Evolutionary conservation across 2,888 invertebrate species (phyloP).

Genomic region (Barypeithes pellucidus): DNA sequence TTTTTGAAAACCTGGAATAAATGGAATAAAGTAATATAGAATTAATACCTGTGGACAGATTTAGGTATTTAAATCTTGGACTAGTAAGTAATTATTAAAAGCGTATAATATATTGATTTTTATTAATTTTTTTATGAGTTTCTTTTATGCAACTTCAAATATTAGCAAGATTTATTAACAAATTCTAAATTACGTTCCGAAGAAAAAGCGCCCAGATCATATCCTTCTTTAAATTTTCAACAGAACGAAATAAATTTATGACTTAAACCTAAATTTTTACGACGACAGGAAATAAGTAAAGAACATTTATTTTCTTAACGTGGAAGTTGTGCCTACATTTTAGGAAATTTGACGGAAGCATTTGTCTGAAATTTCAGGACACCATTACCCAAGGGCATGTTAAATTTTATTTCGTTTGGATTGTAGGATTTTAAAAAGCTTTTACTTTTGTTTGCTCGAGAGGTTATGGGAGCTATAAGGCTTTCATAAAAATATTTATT

Average conservation of each 20-base stretch:
- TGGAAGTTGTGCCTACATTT: conserved; percentile 1
- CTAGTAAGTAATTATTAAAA: no score
- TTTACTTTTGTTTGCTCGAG: conserved; percentile 4
- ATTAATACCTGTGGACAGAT: no score
- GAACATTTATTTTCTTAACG: neutral
- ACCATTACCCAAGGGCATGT: neutral
- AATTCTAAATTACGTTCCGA: no score
- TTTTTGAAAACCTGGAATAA: no score
- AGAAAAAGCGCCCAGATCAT: neutral
- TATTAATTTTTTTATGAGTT: no score
- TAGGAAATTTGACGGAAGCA: conserved; percentile 3
- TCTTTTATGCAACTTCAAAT: no score
- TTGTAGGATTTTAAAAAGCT: conserved; percentile 12
- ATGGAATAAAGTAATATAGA: no score
- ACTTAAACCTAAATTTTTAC: conserved; percentile 1
- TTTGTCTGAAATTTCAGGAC: conserved; percentile 12
- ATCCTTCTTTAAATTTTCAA: neutral
- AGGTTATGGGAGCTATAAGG: neutral
- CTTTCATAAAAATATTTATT: neutral
- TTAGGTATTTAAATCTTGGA: no score
- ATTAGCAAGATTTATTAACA: no score
- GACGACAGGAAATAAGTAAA: conserved; percentile 10
- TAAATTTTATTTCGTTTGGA: conserved; percentile 8
- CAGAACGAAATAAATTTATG: neutral
- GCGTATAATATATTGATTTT: no score